phyloP scores from a whole-genome alignment of 2,888 invertebrate species.

The Scaptomyza caliginosa region DNA sequence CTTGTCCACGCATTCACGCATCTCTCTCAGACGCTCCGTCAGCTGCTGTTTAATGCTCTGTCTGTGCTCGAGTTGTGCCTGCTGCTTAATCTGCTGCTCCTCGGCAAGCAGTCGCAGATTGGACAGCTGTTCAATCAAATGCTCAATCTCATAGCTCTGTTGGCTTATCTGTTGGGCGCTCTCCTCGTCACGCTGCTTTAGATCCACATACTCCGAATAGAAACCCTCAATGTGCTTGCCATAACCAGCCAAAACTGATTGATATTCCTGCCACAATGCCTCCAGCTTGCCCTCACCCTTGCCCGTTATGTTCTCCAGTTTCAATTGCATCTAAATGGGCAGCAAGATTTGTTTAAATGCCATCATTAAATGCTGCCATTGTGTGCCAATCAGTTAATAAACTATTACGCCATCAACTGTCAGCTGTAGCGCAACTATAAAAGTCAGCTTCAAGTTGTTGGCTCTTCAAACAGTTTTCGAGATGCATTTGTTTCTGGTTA shows the following conservation, averaged over 20 bases:
- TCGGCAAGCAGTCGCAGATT: slow-evolving; percentile 85
- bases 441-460: slow-evolving; percentile 10
- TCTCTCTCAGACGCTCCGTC: slow-evolving; percentile 84
- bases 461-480: slow-evolving; percentile 24
- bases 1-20: slow-evolving; percentile 86
- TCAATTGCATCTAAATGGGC: slow-evolving; percentile 80
- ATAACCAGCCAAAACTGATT: slow-evolving; percentile 83
- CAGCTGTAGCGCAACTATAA: slow-evolving; percentile 46
- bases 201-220: slow-evolving; percentile 84
- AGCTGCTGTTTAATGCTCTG: slow-evolving; percentile 85
- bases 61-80: slow-evolving; percentile 85
- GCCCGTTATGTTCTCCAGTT: slow-evolving; percentile 83
- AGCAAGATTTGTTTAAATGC: not conserved
- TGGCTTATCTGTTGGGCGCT: slow-evolving; percentile 81
- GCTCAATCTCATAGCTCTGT: slow-evolving; percentile 82
- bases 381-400: slow-evolving; percentile 56
- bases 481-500: slow-evolving; percentile 38
- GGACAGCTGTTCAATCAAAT: slow-evolving; percentile 79
- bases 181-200: slow-evolving; percentile 84
- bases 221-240: slow-evolving; percentile 83
- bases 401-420: slow-evolving; percentile 31
- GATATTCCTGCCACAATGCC: slow-evolving; percentile 84
- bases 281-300: slow-evolving; percentile 85
- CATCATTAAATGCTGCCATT: slow-evolving; percentile 33
- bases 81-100: slow-evolving; percentile 84